Evolutionary conservation across 2,888 invertebrate species (phyloP).

Genomic region (Strigamia maritima): DNA sequence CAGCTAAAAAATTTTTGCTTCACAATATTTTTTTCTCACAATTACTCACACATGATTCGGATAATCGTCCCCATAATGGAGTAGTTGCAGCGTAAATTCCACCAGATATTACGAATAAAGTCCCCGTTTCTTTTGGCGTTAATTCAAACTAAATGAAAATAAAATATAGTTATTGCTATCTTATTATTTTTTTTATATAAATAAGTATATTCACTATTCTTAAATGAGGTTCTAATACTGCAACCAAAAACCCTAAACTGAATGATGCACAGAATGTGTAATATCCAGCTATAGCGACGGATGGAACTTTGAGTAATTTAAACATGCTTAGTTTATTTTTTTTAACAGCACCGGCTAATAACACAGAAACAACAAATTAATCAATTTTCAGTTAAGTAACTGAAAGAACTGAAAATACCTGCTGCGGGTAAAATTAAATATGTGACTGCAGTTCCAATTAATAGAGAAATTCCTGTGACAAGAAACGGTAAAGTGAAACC

Average conservation of each 20-base stretch:
- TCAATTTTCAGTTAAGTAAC: neutral
- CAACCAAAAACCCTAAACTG: slow-evolving; percentile 82
- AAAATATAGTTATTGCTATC: neutral
- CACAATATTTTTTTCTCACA: too few species aligned
- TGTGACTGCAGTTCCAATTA: slow-evolving; percentile 71
- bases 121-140: slow-evolving; percentile 67
- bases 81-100: slow-evolving; percentile 75
- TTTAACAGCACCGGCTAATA: neutral
- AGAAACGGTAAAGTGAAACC: slow-evolving; percentile 78
- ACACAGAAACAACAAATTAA: neutral
- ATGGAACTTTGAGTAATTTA: slow-evolving; percentile 66
- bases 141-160: slow-evolving; percentile 15
- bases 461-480: slow-evolving; percentile 69
- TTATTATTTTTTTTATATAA: neutral
- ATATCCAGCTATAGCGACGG: slow-evolving; percentile 65
- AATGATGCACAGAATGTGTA: slow-evolving; percentile 74
- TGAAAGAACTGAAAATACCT: slow-evolving; percentile 47
- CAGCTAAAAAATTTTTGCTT: too few species aligned
- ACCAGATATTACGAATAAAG: slow-evolving; percentile 81
- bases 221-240: slow-evolving; percentile 82
- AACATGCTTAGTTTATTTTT: slow-evolving; percentile 52
- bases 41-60: slow-evolving; percentile 56
- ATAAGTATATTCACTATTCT: slow-evolving; percentile 56
- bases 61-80: slow-evolving; percentile 75
- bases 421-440: slow-evolving; percentile 67